Evolutionary conservation across 2,888 invertebrate genomes (phyloP).

Genomic region (Eupithecia insigniata): DNA sequence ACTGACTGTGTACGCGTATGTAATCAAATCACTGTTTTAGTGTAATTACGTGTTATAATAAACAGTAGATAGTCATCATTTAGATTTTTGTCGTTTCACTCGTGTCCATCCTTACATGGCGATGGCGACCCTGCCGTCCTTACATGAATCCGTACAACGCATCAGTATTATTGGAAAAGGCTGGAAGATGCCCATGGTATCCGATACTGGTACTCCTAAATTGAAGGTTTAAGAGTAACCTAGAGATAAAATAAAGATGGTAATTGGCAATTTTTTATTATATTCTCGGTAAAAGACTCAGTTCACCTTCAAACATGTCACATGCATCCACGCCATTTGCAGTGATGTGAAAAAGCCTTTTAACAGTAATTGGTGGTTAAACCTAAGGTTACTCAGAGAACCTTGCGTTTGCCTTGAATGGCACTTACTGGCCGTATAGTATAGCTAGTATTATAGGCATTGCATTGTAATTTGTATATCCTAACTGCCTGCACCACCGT

Average conservation of each 20-base stretch:
- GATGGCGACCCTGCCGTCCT: no score
- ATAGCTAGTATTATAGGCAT: conserved; percentile 23
- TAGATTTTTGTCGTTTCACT: no score
- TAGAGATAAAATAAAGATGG: no score
- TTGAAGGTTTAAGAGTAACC: no score
- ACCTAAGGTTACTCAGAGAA: conserved; percentile 43
- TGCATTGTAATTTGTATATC: conserved; percentile 28
- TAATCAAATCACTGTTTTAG: no score
- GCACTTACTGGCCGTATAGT: conserved; percentile 43
- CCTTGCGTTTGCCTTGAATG: conserved; percentile 55
- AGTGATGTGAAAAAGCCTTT: conserved; percentile 31
- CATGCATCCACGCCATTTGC: conserved; percentile 26
- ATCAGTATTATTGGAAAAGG: background rate
- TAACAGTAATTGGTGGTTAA: conserved; percentile 36
- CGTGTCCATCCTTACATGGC: no score
- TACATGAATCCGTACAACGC: no score
- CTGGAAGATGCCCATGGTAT: background rate
- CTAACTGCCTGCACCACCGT: conserved; percentile 16
- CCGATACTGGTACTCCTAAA: no score
- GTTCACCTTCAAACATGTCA: conserved; percentile 29
- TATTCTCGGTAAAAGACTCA: background rate
- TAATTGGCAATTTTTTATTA: no score
- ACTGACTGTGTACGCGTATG: no score
- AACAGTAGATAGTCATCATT: no score
- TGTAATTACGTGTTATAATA: no score